Evolutionary conservation across 2,797 vertebrate species (phyloP).

Genomic region (Dicrostonyx torquatus): DNA sequence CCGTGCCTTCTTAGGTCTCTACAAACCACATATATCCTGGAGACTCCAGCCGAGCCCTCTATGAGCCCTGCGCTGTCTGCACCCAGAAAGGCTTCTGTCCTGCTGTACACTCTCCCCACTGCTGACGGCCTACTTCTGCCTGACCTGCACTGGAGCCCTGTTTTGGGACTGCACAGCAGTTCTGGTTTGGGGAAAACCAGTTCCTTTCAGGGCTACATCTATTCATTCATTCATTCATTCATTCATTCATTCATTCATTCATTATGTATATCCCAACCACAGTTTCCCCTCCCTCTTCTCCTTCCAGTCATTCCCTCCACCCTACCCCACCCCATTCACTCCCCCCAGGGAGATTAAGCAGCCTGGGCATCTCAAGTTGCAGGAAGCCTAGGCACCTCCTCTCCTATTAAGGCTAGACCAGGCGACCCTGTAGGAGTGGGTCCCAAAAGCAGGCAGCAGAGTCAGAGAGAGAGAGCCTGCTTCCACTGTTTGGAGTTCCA

Average conservation of each 20-base stretch:
- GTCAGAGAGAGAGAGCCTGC: neutral
- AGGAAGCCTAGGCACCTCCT: neutral
- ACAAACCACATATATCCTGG: neutral
- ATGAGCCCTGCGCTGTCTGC: neutral
- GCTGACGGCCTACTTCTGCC: neutral
- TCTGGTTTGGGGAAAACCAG: neutral
- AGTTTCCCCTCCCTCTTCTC: neutral
- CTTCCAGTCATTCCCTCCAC: neutral
- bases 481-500: neutral
- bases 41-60: neutral
- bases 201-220: neutral
- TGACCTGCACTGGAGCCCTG: neutral
- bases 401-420: neutral
- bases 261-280: neutral
- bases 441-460: neutral
- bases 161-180: neutral
- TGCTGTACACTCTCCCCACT: neutral
- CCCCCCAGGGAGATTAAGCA: neutral
- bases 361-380: neutral
- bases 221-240: too few species aligned
- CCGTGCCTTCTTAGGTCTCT: neutral
- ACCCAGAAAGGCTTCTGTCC: neutral
- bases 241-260: too few species aligned
- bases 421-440: neutral
- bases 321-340: neutral